Conservation (phyloP, 2,797 vertebrate species). For the Rhyacichthys aspro region DNA sequence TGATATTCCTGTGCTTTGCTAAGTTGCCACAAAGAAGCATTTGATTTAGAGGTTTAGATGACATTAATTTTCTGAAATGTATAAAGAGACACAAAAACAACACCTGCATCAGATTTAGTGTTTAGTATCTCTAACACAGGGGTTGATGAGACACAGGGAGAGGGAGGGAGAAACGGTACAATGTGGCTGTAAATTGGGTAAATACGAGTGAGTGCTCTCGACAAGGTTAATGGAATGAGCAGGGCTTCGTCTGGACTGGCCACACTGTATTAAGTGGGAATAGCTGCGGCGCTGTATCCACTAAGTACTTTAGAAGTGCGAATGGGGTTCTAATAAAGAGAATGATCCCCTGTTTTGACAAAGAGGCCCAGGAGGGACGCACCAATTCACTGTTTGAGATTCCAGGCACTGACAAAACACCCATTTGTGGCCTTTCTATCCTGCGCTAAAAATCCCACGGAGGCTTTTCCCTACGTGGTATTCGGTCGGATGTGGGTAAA, state of each 20-base stretch:
- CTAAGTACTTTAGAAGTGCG: conserved; percentile 70
- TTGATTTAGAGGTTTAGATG: too few relatives aligned
- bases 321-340: conserved; percentile 73
- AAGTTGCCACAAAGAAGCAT: too few relatives aligned
- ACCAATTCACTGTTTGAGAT: conserved; percentile 68
- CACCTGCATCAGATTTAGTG: not conserved
- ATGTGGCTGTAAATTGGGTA: conserved; percentile 73
- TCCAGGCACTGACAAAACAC: conserved; percentile 74
- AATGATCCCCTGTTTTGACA: conserved; percentile 76
- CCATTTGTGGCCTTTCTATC: conserved; percentile 74
- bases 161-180: conserved; percentile 52
- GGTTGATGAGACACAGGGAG: conserved; percentile 34
- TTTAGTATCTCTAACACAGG: conserved; percentile 22
- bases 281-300: conserved; percentile 68
- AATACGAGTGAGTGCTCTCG: conserved; percentile 75
- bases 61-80: too few relatives aligned
- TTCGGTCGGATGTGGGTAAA: conserved; percentile 76
- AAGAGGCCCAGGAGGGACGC: conserved; percentile 71
- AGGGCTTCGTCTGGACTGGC: conserved; percentile 72
- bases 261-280: conserved; percentile 74
- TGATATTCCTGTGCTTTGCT: too few relatives aligned
- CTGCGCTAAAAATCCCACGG: conserved; percentile 66
- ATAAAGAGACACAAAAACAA: not conserved
- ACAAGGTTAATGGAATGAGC: conserved; percentile 80
- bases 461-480: conserved; percentile 67